Conservation (phyloP, 1,140 invertebrate genomes). For the Euwallacea fornicatus region DNA sequence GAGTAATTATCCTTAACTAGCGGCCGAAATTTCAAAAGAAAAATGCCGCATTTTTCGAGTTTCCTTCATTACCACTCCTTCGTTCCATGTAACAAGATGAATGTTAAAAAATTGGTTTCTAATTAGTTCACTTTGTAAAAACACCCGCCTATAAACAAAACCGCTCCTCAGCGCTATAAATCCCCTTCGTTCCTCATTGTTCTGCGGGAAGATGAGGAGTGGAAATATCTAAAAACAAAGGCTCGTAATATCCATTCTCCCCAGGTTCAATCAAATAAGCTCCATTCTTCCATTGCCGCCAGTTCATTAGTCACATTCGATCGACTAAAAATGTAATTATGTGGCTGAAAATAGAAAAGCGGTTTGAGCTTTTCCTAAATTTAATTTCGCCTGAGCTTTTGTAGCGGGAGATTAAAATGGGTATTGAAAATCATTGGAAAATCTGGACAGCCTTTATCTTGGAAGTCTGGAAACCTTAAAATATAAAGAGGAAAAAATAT, state of each 20-base stretch:
- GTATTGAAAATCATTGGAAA: conserved; percentile 17
- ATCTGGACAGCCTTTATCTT: conserved; percentile 7
- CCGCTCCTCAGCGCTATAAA: too few species aligned
- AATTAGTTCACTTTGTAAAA: too few species aligned
- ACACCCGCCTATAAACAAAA: too few species aligned
- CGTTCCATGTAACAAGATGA: too few species aligned
- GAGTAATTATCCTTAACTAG: not conserved
- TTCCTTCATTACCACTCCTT: too few species aligned
- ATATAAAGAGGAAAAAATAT: conserved; percentile 2
- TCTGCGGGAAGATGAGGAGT: too few species aligned
- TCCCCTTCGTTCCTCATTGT: too few species aligned
- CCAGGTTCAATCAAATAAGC: conserved; percentile 15
- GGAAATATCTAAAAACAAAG: too few species aligned
- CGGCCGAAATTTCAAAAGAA: too few species aligned
- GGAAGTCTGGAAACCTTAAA: not conserved
- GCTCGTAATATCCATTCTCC: not conserved
- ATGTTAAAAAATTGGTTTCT: too few species aligned
- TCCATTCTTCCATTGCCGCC: conserved; percentile 20
- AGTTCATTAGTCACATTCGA: conserved; percentile 28
- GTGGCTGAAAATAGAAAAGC: conserved; percentile 5
- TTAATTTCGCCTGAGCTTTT: conserved; percentile 24
- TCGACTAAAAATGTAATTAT: conserved; percentile 30
- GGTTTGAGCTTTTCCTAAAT: conserved; percentile 22
- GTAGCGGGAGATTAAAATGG: conserved; percentile 14
- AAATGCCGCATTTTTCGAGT: too few species aligned